Evolutionary conservation across 2,797 vertebrate species (phyloP), one percentile per base, ranked within the genome.

Genomic region (Clarias laeviceps): DNA sequence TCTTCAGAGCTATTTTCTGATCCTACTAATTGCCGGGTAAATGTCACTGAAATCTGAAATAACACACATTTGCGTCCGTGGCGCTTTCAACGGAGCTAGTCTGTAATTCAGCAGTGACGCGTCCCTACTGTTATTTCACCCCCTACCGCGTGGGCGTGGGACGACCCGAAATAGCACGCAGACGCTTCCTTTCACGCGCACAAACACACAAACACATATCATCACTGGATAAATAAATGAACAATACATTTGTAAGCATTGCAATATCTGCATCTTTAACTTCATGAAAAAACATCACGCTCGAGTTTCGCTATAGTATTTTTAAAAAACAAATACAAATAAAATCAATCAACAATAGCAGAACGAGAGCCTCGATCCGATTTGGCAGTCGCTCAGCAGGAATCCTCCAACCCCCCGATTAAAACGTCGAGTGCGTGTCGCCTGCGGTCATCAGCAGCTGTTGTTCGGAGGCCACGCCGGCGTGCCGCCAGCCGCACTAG

Each of bases 81-180:
- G 68, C 79, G 29, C 78, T 84, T 87, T 87, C 66, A 80, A 54
- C 83, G 85, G 88, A 62, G 62, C 82, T 85, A 84, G 83, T 84
- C 88, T 86, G 82, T 86, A 87, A 88, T 90, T 90, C 82, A 59
- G 73, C 84, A 80, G 85, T 88, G 87, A 89, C 74, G 72, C 86
- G 85, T 88, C 86, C 81, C 78, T 90, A 88, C 83, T 84, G 85
- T 89, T 90, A 91, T 82, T 89, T 87, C 89, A 87, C 83, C 84
- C 85, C 81, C 76, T 72, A 86, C 80, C 2, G 37, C 85, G 84
- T 84, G 72, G 87, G 88, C 74, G 91, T 85, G 87, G 86, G 87
- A 62, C 27, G 85, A 69, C 89, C 87, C 79, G 69, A 86, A 91
- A 88, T 76, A 87, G 89, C 83, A 82, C 37, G 73, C 65, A 79